A percentile compares a stretch with the other conserved stretches of the same genome.
Evolutionary conservation across 2,113 vertebrate genomes (phyloP).

Genomic region (Ceyx cyanopectus): DNA sequence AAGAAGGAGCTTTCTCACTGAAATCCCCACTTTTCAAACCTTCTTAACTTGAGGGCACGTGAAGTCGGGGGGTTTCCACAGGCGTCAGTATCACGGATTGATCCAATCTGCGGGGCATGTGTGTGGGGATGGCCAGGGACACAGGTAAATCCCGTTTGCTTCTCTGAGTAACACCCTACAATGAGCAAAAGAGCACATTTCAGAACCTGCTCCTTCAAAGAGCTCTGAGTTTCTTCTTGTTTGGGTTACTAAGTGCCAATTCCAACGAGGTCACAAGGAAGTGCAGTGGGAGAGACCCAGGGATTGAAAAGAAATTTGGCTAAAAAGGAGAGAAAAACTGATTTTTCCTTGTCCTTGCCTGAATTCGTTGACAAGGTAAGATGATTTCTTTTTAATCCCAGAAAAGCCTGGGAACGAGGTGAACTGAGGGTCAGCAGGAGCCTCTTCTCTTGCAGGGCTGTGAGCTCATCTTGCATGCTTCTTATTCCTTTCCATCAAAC

Average conservation of each 20-base stretch:
- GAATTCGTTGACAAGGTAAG: neutral
- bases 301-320: neutral
- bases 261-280: neutral
- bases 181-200: neutral
- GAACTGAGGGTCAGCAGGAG: neutral
- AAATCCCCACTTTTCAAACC: neutral
- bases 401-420: neutral
- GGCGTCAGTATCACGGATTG: rapidly evolving
- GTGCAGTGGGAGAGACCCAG: neutral
- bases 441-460: neutral
- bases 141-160: neutral
- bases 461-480: neutral
- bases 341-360: neutral
- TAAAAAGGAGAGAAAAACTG: neutral
- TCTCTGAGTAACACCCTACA: neutral
- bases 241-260: neutral
- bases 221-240: neutral
- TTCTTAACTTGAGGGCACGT: neutral
- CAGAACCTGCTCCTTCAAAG: neutral
- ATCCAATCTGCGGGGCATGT: neutral
- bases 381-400: neutral
- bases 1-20: neutral
- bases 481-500: neutral
- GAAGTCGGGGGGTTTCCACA: neutral
- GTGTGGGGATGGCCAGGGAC: neutral